Evolutionary conservation across 1,140 invertebrate species (phyloP).

Genomic region (Zaprionus lachaisei): DNA sequence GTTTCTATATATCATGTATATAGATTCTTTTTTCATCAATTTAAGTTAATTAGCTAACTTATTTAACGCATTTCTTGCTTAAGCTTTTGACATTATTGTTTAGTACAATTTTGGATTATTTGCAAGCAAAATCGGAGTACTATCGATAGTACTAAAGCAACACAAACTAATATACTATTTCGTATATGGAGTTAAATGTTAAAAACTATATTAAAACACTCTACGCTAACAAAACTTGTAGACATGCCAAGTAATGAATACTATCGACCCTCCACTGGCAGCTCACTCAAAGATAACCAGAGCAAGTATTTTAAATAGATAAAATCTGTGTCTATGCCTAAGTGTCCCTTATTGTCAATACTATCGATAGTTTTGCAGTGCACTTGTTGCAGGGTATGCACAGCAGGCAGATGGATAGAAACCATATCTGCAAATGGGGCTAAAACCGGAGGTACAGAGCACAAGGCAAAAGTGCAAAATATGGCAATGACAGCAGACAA

Average conservation of each 20-base stretch:
- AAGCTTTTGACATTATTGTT: too few relatives aligned
- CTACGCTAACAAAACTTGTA: background rate
- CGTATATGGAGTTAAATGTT: too few relatives aligned
- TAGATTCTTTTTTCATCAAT: too few relatives aligned
- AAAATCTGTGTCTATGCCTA: background rate
- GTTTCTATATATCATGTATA: too few relatives aligned
- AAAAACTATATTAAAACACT: too few relatives aligned
- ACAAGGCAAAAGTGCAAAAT: conserved; percentile 60
- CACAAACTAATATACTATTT: too few relatives aligned
- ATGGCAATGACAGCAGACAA: conserved; percentile 60
- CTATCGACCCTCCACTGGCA: background rate
- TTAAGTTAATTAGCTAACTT: too few relatives aligned
- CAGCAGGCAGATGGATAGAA: background rate
- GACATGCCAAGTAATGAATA: background rate
- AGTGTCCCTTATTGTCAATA: background rate
- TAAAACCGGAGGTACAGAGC: conserved; percentile 23
- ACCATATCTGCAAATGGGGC: conserved; percentile 25
- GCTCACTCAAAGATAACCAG: background rate
- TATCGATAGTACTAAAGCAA: too few relatives aligned
- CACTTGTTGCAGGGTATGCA: background rate
- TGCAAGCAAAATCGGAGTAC: too few relatives aligned
- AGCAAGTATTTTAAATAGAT: background rate
- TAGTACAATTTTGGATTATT: too few relatives aligned
- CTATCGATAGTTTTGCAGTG: background rate
- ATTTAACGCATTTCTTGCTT: too few relatives aligned